phyloP scores from a whole-genome alignment of 2,113 vertebrate species.

The Zosterops borbonicus region DNA sequence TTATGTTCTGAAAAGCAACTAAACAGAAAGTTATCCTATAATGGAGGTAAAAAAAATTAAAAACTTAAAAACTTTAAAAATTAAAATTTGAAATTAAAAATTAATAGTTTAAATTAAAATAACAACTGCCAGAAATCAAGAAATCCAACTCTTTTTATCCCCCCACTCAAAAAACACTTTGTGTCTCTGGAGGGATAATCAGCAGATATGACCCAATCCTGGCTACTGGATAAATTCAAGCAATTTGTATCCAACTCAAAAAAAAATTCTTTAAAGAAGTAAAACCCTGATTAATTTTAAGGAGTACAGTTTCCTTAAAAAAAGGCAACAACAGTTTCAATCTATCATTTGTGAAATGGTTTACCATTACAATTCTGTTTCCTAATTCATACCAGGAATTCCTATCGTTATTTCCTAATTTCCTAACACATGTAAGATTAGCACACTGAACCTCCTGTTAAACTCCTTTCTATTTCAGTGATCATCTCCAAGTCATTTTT shows the following conservation, averaged over 20 bases:
- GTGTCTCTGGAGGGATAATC: not conserved
- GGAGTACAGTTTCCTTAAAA: not conserved
- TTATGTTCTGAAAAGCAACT: not conserved
- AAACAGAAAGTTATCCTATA: not conserved
- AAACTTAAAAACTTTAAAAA: not conserved
- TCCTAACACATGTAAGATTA: not conserved
- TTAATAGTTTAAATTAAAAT: not conserved
- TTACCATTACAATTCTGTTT: not conserved
- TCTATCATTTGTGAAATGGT: not conserved
- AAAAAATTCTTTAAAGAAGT: not conserved
- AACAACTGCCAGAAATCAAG: not conserved
- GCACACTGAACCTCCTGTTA: not conserved
- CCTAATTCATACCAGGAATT: not conserved
- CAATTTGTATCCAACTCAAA: not conserved
- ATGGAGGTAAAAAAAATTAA: not conserved
- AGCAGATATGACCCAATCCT: not conserved
- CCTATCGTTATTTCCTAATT: not conserved
- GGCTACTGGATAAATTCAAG: not conserved
- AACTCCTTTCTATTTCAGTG: not conserved
- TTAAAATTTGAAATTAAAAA: not conserved
- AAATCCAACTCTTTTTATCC: not conserved
- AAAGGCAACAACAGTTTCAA: not conserved
- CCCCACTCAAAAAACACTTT: not conserved
- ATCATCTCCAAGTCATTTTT: not conserved
- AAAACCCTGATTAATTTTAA: not conserved